These are phyloP conservation scores for Cynodonichthys magdalenae DNA, from an alignment of 2,797 vertebrate genomes.

Conservation along the genomic window DNA sequence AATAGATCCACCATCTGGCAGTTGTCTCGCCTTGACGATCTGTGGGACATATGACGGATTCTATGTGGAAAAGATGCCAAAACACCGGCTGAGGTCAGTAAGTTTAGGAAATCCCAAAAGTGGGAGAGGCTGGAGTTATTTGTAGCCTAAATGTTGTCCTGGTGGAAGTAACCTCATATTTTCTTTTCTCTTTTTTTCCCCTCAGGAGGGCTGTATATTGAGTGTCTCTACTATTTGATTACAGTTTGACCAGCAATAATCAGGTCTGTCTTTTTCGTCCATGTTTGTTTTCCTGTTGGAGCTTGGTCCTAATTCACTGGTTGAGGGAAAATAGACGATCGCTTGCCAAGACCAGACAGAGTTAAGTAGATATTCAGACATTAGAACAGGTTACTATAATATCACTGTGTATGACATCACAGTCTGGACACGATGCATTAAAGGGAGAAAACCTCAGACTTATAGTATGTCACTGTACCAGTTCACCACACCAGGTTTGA, in stretches of 20 bases:
- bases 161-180: constrained; percentile 28
- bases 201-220: constrained; percentile 19
- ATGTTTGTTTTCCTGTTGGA: constrained; percentile 64
- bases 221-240: constrained; percentile 13
- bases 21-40: constrained; percentile 70
- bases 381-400: no score
- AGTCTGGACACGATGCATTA: constrained; percentile 58
- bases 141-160: constrained; percentile 36
- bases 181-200: constrained; percentile 24
- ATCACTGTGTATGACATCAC: constrained; percentile 59
- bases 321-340: constrained; percentile 50
- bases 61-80: constrained; percentile 57
- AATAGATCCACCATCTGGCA: constrained; percentile 76
- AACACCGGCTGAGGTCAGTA: constrained; percentile 65
- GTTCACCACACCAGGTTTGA: constrained; percentile 37
- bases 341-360: constrained; percentile 55
- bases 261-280: constrained; percentile 35
- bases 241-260: constrained; percentile 37
- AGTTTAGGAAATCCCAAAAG: constrained; percentile 74
- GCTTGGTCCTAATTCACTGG: constrained; percentile 64
- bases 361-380: constrained; percentile 9
- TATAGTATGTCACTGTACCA: constrained; percentile 28
- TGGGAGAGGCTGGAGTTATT: constrained; percentile 40
- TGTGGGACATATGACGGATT: constrained; percentile 72
- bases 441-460: constrained; percentile 50